Conservation (phyloP, 2,113 vertebrate genomes). For the Polyodon spathula region DNA sequence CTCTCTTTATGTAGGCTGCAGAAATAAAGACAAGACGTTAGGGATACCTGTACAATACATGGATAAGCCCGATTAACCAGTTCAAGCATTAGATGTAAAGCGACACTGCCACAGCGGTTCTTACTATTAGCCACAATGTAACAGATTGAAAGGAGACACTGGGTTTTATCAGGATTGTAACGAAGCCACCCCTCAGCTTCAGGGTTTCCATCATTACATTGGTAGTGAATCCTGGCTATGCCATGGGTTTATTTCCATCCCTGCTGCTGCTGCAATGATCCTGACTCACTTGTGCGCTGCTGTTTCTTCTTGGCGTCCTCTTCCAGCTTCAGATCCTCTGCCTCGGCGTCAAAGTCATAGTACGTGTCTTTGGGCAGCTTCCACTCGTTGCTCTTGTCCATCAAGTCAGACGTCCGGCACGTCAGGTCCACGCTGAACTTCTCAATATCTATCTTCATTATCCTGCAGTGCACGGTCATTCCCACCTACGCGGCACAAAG, state of each 20-base stretch:
- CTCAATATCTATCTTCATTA: constrained; percentile 98
- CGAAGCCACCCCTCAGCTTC: too few species aligned
- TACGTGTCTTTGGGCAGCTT: constrained; percentile 93
- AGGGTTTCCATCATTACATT: too few species aligned
- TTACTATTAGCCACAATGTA: too few species aligned
- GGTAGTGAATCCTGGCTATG: too few species aligned
- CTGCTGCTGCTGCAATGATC: background rate
- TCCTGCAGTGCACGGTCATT: constrained; percentile 95
- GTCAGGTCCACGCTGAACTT: constrained; percentile 96
- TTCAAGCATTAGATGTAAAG: too few species aligned
- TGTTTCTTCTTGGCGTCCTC: constrained; percentile 93
- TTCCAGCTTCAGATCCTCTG: constrained; percentile 82
- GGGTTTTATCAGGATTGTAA: too few species aligned
- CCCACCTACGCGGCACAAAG: constrained; percentile 63
- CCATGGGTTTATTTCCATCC: background rate
- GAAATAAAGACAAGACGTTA: background rate
- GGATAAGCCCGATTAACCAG: too few species aligned
- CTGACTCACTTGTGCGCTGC: constrained; percentile 82
- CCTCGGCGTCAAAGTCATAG: constrained; percentile 88
- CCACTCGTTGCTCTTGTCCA: constrained; percentile 96
- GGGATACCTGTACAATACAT: too few species aligned
- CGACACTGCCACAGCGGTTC: too few species aligned
- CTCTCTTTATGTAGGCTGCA: constrained; percentile 90
- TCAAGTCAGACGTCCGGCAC: constrained; percentile 88
- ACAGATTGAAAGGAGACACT: too few species aligned